Base-by-base conservation (phyloP, 2,888 invertebrate species). In the Bibio marci region DNA sequence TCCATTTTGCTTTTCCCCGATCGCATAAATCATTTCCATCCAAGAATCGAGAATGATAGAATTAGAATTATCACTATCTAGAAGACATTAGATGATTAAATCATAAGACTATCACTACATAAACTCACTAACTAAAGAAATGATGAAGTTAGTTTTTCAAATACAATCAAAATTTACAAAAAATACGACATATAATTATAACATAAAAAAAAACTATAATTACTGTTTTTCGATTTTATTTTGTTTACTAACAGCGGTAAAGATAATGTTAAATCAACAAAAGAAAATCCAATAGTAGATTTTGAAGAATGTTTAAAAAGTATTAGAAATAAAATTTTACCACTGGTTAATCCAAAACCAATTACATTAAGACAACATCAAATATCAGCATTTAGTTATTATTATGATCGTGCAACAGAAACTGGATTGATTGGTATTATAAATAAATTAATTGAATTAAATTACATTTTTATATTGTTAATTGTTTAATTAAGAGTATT, bases 361-460 rank as follows among this genome's bases (percentile, higher is more conserved):
- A 57, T 63, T 5, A 74, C 73, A 42, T 53, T 78, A 10, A 64
- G 66, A 31, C 59, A 65, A 15, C 67, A 70, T 44, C 66, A 71
- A 25, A 71, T 91, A 39, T 79, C 78, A 47, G 85, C 88, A 12
- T 90, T 97, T 64, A 90, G 91, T 52, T 97, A 92, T 61, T 97
- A 88, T 64, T 94, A 81, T 59, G 95, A 97, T 55, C 71, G 88
- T 42, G 90, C 91, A 4, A 75, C 80, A 0, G 92, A 92, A 57
- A 79, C 80, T 2, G 82, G 81, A 2, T 64, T 91, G 34, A 80
- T 90, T 47, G 75, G 73, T 73, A 45, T n/a, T 54, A 56, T 45
- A 33, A 14, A 25, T 15, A 32, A 11, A 35, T 17, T n/a, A n/a
- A n/a, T n/a, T n/a, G n/a, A 33, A 15, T 14, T 33, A 6, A 33